phyloP scores from a whole-genome alignment of 2,888 invertebrate genomes.

The Girardia tigrina region DNA sequence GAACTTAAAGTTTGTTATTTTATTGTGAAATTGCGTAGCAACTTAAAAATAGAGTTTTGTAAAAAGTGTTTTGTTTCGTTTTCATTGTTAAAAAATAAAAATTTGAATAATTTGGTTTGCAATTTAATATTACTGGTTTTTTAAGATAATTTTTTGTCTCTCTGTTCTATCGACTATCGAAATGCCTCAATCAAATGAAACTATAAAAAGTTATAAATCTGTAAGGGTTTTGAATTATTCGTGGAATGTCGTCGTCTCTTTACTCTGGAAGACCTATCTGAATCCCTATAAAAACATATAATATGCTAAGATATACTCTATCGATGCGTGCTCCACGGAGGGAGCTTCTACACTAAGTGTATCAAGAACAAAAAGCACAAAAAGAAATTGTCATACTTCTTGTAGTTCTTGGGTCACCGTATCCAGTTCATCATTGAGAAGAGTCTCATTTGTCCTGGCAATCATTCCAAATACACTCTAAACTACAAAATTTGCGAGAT shows the following conservation, averaged over 20 bases:
- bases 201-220: not conserved
- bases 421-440: constrained; percentile 26
- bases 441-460: not conserved
- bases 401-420: not conserved
- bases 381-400: not conserved
- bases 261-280: constrained; percentile 29
- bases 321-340: constrained; percentile 2
- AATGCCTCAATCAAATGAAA: no score
- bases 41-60: no score
- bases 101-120: no score
- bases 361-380: not conserved
- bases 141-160: no score
- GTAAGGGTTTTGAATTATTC: not conserved
- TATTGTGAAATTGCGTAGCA: no score
- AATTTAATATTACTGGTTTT: no score
- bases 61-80: no score
- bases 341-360: constrained; percentile 26
- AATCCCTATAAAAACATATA: constrained; percentile 30
- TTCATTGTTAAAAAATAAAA: no score
- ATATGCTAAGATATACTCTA: constrained; percentile 28
- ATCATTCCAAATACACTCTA: constrained; percentile 14
- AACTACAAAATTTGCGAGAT: constrained; percentile 17
- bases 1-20: no score
- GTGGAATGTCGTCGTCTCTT: constrained; percentile 13
- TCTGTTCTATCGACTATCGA: no score